These are phyloP conservation scores for Temnothorax longispinosus DNA, from an alignment of 1,140 invertebrate species.

Conservation along the genomic window DNA sequence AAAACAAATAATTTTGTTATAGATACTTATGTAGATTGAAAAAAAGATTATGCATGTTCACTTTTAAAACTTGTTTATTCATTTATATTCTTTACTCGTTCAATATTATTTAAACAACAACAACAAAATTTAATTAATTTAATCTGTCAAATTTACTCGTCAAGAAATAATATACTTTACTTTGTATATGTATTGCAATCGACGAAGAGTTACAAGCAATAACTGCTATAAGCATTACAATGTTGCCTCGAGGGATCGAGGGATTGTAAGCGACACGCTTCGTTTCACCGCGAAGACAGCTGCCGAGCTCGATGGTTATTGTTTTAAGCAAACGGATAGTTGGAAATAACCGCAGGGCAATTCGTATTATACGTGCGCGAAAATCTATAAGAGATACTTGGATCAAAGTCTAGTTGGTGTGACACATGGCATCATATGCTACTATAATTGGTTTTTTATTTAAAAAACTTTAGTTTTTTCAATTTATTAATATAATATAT, in stretches of 20 bases:
- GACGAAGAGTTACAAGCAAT: slow-evolving; percentile 32
- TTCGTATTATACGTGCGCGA: slow-evolving; percentile 26
- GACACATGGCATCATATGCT: background rate
- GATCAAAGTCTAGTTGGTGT: slow-evolving; percentile 8
- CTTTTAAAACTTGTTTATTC: background rate
- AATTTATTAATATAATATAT: background rate
- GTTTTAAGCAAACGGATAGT: slow-evolving; percentile 53
- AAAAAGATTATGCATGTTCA: background rate
- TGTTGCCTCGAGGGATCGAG: slow-evolving; percentile 1
- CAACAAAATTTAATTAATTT: background rate
- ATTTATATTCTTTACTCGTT: background rate
- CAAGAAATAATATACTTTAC: background rate
- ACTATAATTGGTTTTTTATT: background rate
- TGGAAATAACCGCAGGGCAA: slow-evolving; percentile 65
- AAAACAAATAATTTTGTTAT: background rate
- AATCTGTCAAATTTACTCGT: background rate
- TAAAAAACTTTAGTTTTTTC: background rate
- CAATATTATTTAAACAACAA: background rate
- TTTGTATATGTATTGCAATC: background rate
- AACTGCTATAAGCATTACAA: background rate
- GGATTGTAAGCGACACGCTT: background rate
- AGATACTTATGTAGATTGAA: background rate
- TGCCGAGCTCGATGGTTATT: slow-evolving; percentile 53
- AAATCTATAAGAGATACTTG: background rate
- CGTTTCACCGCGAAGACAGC: slow-evolving; percentile 24